Conservation (phyloP, 2,888 invertebrate species). For the Campoplex nolae region DNA sequence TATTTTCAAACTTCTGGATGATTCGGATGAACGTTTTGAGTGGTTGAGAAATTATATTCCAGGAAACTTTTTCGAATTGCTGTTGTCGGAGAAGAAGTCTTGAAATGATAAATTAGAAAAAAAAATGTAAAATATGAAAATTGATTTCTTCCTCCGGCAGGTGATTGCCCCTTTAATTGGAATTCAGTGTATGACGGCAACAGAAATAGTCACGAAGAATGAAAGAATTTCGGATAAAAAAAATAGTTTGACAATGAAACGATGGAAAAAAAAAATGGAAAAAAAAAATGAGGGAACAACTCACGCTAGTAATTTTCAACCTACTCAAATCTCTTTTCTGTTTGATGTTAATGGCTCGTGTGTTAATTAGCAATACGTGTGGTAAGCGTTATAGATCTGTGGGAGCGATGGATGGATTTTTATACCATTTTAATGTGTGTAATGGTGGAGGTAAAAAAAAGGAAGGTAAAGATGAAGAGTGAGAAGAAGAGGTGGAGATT, state of each 20-base stretch:
- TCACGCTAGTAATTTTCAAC: neutral
- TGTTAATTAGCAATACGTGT: constrained; percentile 49
- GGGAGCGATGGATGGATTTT: constrained; percentile 30
- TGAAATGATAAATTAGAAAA: neutral
- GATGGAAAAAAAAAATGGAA: neutral
- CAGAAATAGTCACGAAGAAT: neutral
- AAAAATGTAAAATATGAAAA: neutral
- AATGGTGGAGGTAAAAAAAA: constrained; percentile 25
- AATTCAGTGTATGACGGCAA: neutral
- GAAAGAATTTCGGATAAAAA: neutral
- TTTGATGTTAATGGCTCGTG: constrained; percentile 40
- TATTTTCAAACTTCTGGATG: no score
- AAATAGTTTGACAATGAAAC: neutral
- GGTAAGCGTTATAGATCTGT: constrained; percentile 38
- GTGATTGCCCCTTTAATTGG: neutral
- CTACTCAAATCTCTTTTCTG: constrained; percentile 20
- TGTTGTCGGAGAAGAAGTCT: no score
- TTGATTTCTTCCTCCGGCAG: neutral
- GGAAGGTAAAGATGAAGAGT: constrained; percentile 53
- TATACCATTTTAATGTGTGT: neutral
- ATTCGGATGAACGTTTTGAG: no score
- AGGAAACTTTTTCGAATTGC: no score
- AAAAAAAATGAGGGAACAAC: neutral
- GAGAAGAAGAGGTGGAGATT: constrained; percentile 62
- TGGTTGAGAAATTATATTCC: no score